Conservation (phyloP, 2,888 invertebrate species). For the Hoplodrina blanda region DNA sequence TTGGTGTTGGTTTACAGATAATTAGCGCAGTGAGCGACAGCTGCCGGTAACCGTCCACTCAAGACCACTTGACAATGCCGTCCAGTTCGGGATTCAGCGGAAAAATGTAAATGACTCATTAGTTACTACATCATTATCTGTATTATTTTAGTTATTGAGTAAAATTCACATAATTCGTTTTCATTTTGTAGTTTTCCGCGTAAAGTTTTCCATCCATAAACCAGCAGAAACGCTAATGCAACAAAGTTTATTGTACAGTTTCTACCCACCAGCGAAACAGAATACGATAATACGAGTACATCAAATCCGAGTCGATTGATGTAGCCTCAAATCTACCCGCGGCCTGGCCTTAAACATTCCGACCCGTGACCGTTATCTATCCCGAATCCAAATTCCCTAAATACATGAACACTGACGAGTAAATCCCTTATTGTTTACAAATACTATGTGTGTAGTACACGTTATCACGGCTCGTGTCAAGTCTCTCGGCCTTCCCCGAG, state of each 20-base stretch:
- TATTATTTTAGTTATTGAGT: conserved; percentile 2
- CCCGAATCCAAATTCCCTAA: conserved; percentile 33
- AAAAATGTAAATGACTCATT: conserved; percentile 51
- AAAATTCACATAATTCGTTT: neutral
- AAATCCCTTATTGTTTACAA: conserved; percentile 64
- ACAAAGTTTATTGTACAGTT: neutral
- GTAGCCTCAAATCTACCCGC: conserved; percentile 1
- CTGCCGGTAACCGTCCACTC: conserved; percentile 74
- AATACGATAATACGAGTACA: conserved; percentile 26
- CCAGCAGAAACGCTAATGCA: neutral
- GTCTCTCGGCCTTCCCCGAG: conserved; percentile 81
- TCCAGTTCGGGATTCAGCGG: conserved; percentile 45
- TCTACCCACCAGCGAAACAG: neutral
- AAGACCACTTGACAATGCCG: conserved; percentile 69
- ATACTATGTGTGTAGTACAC: conserved; percentile 53
- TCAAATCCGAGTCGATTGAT: conserved; percentile 33
- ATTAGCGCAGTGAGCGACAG: conserved; percentile 81
- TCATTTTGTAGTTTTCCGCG: conserved; percentile 3
- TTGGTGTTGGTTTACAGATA: conserved; percentile 80
- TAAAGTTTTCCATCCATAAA: neutral
- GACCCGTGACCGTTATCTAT: conserved; percentile 15
- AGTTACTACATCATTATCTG: conserved; percentile 21
- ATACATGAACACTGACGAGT: conserved; percentile 30
- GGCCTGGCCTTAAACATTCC: conserved; percentile 36
- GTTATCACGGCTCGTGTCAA: conserved; percentile 61